phyloP scores from a whole-genome alignment of 2,888 invertebrate species.

The Drosophila lacicola region DNA sequence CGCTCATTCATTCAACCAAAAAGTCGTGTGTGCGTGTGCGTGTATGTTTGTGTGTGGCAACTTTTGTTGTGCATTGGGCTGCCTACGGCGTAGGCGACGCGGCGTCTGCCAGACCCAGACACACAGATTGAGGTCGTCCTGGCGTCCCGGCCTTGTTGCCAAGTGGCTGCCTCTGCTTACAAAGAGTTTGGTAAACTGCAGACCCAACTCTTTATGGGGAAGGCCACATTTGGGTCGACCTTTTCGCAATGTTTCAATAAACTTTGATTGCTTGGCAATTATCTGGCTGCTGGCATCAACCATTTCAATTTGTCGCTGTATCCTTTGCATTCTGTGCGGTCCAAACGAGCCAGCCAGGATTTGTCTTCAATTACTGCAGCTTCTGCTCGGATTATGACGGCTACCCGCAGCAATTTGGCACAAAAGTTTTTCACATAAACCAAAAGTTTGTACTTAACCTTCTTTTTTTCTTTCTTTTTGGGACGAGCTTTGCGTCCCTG shows the following conservation, averaged over 20 bases:
- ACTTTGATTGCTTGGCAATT: conserved; percentile 77
- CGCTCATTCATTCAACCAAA: conserved; percentile 37
- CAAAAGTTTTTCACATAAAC: conserved; percentile 51
- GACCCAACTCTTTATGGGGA: conserved; percentile 5
- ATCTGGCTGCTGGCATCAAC: conserved; percentile 68
- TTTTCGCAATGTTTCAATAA: conserved; percentile 67
- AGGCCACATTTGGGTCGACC: conserved; percentile 23
- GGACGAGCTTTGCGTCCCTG: conserved; percentile 7
- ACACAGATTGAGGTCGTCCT: conserved; percentile 61
- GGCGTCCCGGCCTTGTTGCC: conserved; percentile 14
- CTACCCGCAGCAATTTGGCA: conserved; percentile 66
- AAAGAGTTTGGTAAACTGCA: conserved; percentile 23
- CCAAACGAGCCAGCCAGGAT: conserved; percentile 35
- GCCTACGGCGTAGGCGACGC: conserved; percentile 57
- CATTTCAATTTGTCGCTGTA: conserved; percentile 61
- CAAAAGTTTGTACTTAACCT: conserved; percentile 30
- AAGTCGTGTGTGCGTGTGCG: background rate
- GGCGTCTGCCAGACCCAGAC: conserved; percentile 63
- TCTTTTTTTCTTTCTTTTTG: conserved; percentile 8
- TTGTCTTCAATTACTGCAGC: conserved; percentile 66
- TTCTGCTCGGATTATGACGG: conserved; percentile 35
- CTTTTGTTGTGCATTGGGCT: conserved; percentile 20
- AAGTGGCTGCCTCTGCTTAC: conserved; percentile 14
- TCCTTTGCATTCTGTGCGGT: conserved; percentile 56
- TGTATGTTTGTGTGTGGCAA: conserved; percentile 3